Percentiles rank a stretch among this genome's conserved stretches.
Conservation (phyloP, 2,113 vertebrate genomes). For the Cyphotilapia sp. region DNA sequence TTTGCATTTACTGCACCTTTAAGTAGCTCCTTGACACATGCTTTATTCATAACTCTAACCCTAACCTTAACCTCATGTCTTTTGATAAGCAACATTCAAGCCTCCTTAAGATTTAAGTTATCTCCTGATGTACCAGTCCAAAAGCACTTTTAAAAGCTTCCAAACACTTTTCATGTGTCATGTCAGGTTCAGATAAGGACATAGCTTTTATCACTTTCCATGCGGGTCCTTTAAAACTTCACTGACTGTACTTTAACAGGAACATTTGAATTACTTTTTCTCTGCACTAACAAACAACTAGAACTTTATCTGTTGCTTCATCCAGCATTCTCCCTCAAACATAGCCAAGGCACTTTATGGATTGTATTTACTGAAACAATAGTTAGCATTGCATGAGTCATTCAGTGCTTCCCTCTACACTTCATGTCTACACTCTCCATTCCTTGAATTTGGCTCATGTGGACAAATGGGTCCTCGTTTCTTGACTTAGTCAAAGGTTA, state of each 20-base stretch:
- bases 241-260: neutral
- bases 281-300: neutral
- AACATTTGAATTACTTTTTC: neutral
- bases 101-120: neutral
- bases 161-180: neutral
- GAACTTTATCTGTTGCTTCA: neutral
- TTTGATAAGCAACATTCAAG: neutral
- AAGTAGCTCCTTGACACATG: neutral
- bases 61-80: neutral
- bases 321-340: neutral
- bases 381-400: neutral
- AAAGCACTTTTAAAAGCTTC: neutral
- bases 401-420: neutral
- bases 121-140: neutral
- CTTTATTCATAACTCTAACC: neutral
- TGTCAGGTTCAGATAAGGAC: neutral
- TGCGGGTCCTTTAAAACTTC: neutral
- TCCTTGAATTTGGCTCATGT: neutral
- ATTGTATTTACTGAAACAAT: neutral
- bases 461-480: neutral
- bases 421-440: neutral
- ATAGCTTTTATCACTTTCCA: neutral
- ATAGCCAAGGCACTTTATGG: neutral
- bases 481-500: neutral
- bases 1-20: neutral